phyloP scores from a whole-genome alignment of 1,140 invertebrate genomes.

The Platyscapa corneri region DNA sequence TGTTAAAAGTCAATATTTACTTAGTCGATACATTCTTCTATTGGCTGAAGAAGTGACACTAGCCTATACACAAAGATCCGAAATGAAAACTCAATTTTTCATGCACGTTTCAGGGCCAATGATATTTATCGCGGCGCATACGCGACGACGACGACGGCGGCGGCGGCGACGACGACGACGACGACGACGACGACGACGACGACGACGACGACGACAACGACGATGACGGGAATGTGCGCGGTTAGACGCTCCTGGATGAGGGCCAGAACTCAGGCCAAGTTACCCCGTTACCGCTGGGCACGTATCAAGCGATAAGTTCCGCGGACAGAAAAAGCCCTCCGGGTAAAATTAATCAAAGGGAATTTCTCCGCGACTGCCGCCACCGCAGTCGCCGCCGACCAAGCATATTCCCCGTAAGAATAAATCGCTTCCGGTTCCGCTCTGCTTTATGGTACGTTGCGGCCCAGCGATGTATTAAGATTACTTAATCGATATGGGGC shows the following conservation, averaged over 20 bases:
- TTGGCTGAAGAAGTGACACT: neutral
- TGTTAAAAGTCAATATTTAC: neutral
- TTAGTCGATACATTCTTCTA: neutral
- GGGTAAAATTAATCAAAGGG: constrained; percentile 75
- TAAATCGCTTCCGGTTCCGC: constrained; percentile 75
- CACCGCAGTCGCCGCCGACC: constrained; percentile 71
- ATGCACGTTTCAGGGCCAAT: neutral
- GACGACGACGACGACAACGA: neutral
- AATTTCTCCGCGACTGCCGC: constrained; percentile 74
- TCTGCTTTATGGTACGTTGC: constrained; percentile 76
- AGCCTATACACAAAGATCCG: neutral
- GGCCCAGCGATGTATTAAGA: constrained; percentile 76
- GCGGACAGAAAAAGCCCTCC: constrained; percentile 26
- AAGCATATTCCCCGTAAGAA: constrained; percentile 75
- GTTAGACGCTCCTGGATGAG: neutral
- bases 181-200: neutral
- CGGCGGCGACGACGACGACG: neutral
- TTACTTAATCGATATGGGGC: constrained; percentile 75
- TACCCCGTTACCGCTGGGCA: neutral
- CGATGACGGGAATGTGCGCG: neutral
- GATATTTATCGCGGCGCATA: neutral
- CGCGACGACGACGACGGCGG: neutral
- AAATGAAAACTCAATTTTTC: constrained; percentile 4
- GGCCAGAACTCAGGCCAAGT: constrained; percentile 1
- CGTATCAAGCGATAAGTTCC: neutral